Evolutionary conservation across 1,140 invertebrate species (phyloP).

Genomic region (Venturia canescens): DNA sequence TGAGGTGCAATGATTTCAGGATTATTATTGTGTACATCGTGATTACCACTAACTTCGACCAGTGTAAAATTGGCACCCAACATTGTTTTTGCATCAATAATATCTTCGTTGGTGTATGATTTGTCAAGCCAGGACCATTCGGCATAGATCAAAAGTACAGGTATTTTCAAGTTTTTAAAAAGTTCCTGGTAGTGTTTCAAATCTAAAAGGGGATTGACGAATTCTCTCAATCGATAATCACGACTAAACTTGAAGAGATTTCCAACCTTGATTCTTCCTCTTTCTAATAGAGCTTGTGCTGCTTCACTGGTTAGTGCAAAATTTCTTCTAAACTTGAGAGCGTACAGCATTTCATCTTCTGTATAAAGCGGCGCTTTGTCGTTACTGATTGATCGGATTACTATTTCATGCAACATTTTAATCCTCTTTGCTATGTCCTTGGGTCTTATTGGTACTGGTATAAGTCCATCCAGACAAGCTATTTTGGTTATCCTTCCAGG

Average conservation of each 20-base stretch:
- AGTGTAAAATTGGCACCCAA: constrained; percentile 54
- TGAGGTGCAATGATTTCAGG: constrained; percentile 77
- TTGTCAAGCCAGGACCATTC: constrained; percentile 59
- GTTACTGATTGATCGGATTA: constrained; percentile 54
- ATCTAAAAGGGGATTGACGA: constrained; percentile 48
- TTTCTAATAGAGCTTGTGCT: constrained; percentile 75
- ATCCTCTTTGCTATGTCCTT: constrained; percentile 63
- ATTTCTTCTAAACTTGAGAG: constrained; percentile 68
- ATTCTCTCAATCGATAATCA: constrained; percentile 67
- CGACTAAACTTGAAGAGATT: constrained; percentile 67
- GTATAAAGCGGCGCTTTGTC: constrained; percentile 72
- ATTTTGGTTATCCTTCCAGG: constrained; percentile 77
- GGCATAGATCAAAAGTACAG: constrained; percentile 64
- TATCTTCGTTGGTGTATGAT: constrained; percentile 58
- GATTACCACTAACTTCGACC: constrained; percentile 78
- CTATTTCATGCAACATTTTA: constrained; percentile 60
- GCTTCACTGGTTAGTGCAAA: constrained; percentile 70
- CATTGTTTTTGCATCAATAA: constrained; percentile 17
- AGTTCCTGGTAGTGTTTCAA: constrained; percentile 48
- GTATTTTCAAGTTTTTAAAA: constrained; percentile 56
- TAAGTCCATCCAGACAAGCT: constrained; percentile 77
- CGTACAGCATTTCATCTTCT: constrained; percentile 76
- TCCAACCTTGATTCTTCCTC: constrained; percentile 68
- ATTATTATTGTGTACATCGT: constrained; percentile 82
- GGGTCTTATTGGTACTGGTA: constrained; percentile 61